A percentile compares a stretch with the other conserved stretches of the same genome.
These are phyloP conservation scores for Sinosuthora webbiana DNA, from an alignment of 2,113 vertebrate genomes.

Conservation along the genomic window DNA sequence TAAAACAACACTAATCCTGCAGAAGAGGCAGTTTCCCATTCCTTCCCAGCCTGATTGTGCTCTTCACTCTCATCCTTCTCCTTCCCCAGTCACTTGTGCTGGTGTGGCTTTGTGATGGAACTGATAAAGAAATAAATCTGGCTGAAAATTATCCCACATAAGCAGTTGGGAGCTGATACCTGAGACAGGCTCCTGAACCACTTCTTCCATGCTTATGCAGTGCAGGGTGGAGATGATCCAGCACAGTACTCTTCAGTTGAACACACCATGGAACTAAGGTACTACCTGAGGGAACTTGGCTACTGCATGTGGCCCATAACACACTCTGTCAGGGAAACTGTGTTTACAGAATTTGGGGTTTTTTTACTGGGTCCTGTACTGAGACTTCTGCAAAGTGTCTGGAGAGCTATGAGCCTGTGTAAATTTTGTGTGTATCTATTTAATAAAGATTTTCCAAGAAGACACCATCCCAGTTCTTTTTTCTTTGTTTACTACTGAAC, in stretches of 20 bases:
- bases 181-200: background rate
- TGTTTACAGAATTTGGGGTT: background rate
- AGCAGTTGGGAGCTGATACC: background rate
- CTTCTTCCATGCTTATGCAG: background rate
- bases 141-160: background rate
- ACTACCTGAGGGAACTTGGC: background rate
- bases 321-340: background rate
- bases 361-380: background rate
- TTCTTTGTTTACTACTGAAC: background rate
- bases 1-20: background rate
- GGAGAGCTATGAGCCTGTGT: background rate
- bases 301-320: no score
- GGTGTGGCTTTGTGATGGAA: background rate
- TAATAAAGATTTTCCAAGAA: background rate
- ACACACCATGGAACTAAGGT: accelerated
- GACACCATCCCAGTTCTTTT: background rate
- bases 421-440: background rate
- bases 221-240: background rate
- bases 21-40: background rate
- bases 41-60: background rate
- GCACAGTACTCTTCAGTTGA: background rate
- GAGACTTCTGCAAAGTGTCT: background rate
- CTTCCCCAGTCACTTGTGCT: background rate
- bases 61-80: background rate
- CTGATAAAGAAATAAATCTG: background rate